A percentile compares a stretch with the other conserved stretches of the same genome.
phyloP scores from a whole-genome alignment of 1,140 invertebrate genomes.

The Lutraria rhynchaena region DNA sequence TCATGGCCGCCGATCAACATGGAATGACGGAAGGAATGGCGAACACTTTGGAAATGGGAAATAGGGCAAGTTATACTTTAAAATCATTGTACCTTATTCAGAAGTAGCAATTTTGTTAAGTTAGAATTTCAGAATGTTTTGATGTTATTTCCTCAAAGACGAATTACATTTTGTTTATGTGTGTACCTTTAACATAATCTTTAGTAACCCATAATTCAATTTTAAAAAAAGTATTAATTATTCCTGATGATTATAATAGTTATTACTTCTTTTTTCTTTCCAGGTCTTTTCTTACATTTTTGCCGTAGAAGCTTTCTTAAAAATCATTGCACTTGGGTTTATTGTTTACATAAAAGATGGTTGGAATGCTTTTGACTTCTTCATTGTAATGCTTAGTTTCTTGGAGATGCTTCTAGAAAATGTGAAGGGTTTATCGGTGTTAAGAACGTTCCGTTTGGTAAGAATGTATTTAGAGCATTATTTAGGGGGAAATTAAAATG shows the following conservation, averaged over 20 bases:
- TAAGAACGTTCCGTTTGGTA: conserved; percentile 99
- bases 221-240: no score
- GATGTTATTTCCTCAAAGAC: no score
- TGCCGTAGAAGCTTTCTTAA: conserved; percentile 97
- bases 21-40: conserved; percentile 88
- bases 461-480: no score
- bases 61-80: conserved; percentile 98
- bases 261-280: conserved; percentile 76
- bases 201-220: no score
- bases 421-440: conserved; percentile 96
- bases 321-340: conserved; percentile 97
- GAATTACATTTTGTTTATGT: no score
- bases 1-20: conserved; percentile 99
- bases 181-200: no score
- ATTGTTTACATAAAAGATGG: conserved; percentile 99
- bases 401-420: conserved; percentile 96
- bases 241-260: background rate
- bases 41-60: conserved; percentile 92
- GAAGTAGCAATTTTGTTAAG: no score
- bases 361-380: conserved; percentile 99
- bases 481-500: no score
- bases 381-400: conserved; percentile 97
- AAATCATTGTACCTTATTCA: no score
- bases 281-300: conserved; percentile 99
- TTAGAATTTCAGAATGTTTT: no score